These are phyloP conservation scores for Huso huso DNA, from an alignment of 2,797 vertebrate species.

Conservation along the genomic window DNA sequence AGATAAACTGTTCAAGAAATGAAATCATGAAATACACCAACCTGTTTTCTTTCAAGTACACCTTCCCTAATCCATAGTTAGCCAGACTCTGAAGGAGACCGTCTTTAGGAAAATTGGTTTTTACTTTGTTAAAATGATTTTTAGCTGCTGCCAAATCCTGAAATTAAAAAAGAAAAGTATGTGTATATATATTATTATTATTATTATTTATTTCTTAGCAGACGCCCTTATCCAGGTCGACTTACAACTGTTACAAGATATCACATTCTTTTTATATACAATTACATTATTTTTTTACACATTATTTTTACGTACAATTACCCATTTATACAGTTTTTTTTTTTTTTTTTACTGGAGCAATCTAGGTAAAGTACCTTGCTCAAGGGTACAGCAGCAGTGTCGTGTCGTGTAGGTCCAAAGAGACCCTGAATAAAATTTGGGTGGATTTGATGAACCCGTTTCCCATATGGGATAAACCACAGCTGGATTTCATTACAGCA, in stretches of 20 bases:
- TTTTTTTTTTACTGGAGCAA: too few species aligned
- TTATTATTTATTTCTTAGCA: not conserved
- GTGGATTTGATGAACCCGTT: too few species aligned
- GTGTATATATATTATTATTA: not conserved
- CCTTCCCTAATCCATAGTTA: constrained; percentile 71
- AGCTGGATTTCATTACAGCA: too few species aligned
- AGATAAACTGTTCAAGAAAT: not conserved
- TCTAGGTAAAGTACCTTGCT: too few species aligned
- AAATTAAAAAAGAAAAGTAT: constrained; percentile 9
- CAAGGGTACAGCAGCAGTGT: not conserved
- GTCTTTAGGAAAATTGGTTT: constrained; percentile 57
- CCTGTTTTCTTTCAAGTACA: constrained; percentile 84
- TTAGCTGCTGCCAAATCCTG: constrained; percentile 77
- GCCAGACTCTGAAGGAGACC: constrained; percentile 73
- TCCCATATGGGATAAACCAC: too few species aligned
- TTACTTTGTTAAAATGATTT: constrained; percentile 66
- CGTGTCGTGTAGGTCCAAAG: too few species aligned
- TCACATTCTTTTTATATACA: too few species aligned
- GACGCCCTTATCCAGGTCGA: not conserved
- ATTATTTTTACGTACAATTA: too few species aligned
- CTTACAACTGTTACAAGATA: too few species aligned
- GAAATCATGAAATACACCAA: constrained; percentile 28
- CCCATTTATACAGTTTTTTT: too few species aligned
- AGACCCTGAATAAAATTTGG: too few species aligned
- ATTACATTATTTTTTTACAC: too few species aligned